Evolutionary conservation across 2,888 invertebrate genomes (phyloP), one percentile per base, ranked within the genome.

Genomic region (Kuschelorhynchus macadamiae): DNA sequence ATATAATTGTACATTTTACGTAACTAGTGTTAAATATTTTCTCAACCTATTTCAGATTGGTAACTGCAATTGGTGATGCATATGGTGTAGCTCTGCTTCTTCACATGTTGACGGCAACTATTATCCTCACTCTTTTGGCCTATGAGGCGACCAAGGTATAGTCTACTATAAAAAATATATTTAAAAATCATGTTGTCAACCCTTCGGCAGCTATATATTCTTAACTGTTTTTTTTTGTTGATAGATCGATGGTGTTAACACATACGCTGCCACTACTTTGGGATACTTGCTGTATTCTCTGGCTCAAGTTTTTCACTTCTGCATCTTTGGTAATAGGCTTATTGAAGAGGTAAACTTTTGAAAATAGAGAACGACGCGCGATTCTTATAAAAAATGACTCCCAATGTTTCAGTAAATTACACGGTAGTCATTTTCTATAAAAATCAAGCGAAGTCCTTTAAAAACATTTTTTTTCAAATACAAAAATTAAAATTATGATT

Each of bases 121-220:
- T 95, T 72, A 93, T 91, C 39, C 85, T 95, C 30, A 95, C 94
- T 12, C 86, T 94, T 33, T 84, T 94, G 71, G 94, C 94, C 12
- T 95, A 94, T 77, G 94, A 94, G 82, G 94, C 94, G 2, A 94
- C 94, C 0, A 93, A 93, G 88, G 92, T 91, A 83, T n/a, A n/a
- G n/a, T n/a, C n/a, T n/a, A n/a, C n/a, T n/a, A n/a, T n/a, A n/a
- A n/a, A n/a, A n/a, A n/a, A n/a, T n/a, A n/a, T n/a, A n/a, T n/a
- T n/a, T n/a, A n/a, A n/a, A n/a, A n/a, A n/a, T n/a, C n/a, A n/a
- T n/a, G n/a, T n/a, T n/a, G n/a, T n/a, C n/a, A n/a, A n/a, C n/a
- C n/a, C n/a, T n/a, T n/a, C n/a, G n/a, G n/a, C n/a, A n/a, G n/a
- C n/a, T n/a, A n/a, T n/a, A n/a, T n/a, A n/a, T n/a, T n/a, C n/a